Base-by-base conservation (phyloP, 2,888 invertebrate genomes). In the Zaprionus bogoriensis region DNA sequence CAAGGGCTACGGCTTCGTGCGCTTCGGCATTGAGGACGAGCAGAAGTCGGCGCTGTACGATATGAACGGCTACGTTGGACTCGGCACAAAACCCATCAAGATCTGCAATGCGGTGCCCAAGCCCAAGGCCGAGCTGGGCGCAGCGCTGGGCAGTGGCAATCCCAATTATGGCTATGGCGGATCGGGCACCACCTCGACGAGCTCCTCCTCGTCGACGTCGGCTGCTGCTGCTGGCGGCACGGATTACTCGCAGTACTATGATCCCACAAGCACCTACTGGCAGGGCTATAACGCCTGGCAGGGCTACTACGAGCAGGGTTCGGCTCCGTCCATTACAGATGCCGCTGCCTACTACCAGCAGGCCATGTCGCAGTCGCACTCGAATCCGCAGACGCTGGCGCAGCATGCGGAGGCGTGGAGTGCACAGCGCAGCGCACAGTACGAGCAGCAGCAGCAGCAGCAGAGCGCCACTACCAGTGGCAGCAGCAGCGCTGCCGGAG, bases 1-100 rank as follows among this genome's bases (percentile, higher is more conserved):
- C 83, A 97, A 97, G 92, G 98, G 98, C 10, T 99, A 98, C 90
- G 99, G 98, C 4, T 98, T 99, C 91, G 97, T 99, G 7, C 93
- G 98, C 73, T 99, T 99, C 90, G 96, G 97, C 3, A 96, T 95
- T 84, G 98, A 98, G 90, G 96, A 97, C 61, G 97, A 97, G 88
- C 98, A 98, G 90, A 96, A 98, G 87, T 96, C 96, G 82, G 98
- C 98, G 67, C 92, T 98, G 48, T 94, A 95, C 52, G 95, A 97
- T 66, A 98, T 98, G 98, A 98, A 98, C 88, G 97, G 97, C 1
- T 97, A 95, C 88, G 94, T 95, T 53, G 97, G 97, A 0, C 92
- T 98, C 0, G 98, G 98, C 0, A 94, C 94, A 0, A 97, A 97
- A 88, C 95, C 97, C 0, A 92, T 98, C 41, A 96, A 97, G 91